phyloP scores from a whole-genome alignment of 1,140 invertebrate species.

The Dryas iulia region DNA sequence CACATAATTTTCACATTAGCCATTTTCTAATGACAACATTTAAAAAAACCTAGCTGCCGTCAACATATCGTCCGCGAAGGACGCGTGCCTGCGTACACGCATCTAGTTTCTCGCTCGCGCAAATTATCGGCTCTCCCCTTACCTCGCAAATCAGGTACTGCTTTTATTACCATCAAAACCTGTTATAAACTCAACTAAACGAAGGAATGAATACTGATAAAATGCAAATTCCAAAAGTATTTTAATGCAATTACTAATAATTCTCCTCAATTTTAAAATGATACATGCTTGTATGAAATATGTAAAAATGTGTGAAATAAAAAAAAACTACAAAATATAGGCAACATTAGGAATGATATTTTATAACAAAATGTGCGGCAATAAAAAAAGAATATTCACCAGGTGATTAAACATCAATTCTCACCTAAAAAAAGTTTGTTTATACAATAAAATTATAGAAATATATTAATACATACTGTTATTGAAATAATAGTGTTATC shows the following conservation, averaged over 20 bases:
- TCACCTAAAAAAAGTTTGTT: too few relatives aligned
- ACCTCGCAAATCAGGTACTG: constrained; percentile 49
- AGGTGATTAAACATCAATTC: too few relatives aligned
- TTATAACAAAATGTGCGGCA: too few relatives aligned
- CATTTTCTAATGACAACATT: background rate
- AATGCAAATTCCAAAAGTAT: constrained; percentile 43
- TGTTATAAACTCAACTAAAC: constrained; percentile 41
- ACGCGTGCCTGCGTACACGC: constrained; percentile 64
- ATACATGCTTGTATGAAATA: too few relatives aligned
- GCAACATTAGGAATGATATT: too few relatives aligned
- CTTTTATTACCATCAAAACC: constrained; percentile 58
- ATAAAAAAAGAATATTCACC: too few relatives aligned
- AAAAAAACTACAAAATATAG: too few relatives aligned
- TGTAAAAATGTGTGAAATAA: too few relatives aligned
- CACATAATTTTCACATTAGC: background rate
- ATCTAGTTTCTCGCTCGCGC: constrained; percentile 42
- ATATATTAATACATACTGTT: too few relatives aligned
- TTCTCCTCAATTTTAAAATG: background rate
- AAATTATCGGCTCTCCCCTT: constrained; percentile 34
- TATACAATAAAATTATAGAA: too few relatives aligned
- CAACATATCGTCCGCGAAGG: constrained; percentile 57
- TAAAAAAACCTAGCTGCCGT: constrained; percentile 53
- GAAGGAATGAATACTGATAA: constrained; percentile 53
- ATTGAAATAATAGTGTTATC: too few relatives aligned
- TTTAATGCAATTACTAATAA: background rate